phyloP scores from a whole-genome alignment of 2,888 invertebrate genomes.

The Hedya salicella region DNA sequence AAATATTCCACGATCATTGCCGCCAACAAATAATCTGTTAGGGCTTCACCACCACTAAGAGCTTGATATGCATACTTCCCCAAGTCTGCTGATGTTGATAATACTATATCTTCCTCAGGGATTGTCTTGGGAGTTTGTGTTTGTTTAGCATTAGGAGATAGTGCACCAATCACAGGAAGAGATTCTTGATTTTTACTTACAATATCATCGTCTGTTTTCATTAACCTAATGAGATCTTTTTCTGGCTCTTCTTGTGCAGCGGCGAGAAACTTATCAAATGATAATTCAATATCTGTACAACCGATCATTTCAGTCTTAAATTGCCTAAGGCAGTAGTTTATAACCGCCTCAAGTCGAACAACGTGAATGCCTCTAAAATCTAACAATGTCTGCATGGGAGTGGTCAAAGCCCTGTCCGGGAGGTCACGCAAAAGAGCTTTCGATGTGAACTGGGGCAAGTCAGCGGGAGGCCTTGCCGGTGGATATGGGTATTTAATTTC shows the following conservation, averaged over 20 bases:
- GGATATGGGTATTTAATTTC: constrained; percentile 78
- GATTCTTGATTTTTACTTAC: constrained; percentile 62
- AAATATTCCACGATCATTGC: constrained; percentile 87
- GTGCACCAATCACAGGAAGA: constrained; percentile 56
- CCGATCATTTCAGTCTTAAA: constrained; percentile 84
- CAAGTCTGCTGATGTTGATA: constrained; percentile 80
- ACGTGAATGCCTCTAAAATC: constrained; percentile 70
- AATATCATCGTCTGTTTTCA: constrained; percentile 68
- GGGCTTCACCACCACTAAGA: constrained; percentile 80
- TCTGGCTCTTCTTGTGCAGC: constrained; percentile 63
- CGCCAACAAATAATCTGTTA: constrained; percentile 83
- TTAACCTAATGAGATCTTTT: constrained; percentile 67
- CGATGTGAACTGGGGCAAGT: constrained; percentile 67
- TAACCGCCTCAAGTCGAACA: constrained; percentile 78
- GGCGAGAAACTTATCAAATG: constrained; percentile 68
- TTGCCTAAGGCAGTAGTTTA: constrained; percentile 83
- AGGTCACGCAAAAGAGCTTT: constrained; percentile 76
- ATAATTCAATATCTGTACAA: constrained; percentile 76
- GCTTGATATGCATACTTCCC: constrained; percentile 84
- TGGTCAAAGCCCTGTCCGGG: constrained; percentile 68
- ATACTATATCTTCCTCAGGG: constrained; percentile 83
- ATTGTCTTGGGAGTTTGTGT: constrained; percentile 86
- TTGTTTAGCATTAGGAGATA: constrained; percentile 74
- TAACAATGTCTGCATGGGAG: constrained; percentile 74
- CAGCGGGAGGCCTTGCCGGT: constrained; percentile 62